These are phyloP conservation scores for Labrus mixtus DNA, from an alignment of 2,113 vertebrate genomes.

Conservation along the genomic window DNA sequence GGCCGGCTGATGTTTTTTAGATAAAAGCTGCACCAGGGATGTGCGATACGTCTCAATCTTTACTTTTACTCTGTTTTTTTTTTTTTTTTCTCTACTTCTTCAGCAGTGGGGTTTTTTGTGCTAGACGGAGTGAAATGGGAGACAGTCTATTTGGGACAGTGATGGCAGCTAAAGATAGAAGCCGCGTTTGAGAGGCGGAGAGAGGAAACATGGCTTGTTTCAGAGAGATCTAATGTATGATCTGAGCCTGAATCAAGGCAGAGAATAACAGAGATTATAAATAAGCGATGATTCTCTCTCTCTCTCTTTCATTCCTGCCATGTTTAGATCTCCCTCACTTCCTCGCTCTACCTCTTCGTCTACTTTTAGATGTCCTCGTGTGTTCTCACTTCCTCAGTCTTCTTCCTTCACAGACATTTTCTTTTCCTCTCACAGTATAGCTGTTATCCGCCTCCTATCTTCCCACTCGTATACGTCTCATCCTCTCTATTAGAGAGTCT, in stretches of 20 bases:
- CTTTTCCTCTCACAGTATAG: not conserved
- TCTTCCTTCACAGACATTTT: not conserved
- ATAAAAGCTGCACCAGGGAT: constrained; percentile 63
- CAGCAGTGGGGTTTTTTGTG: constrained; percentile 7
- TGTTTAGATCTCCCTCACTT: constrained; percentile 37
- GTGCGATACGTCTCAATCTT: constrained; percentile 20
- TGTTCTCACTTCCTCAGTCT: constrained; percentile 27
- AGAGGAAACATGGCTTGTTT: constrained; percentile 61
- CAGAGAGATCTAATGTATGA: constrained; percentile 67
- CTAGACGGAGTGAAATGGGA: constrained; percentile 15
- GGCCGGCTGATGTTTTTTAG: constrained; percentile 57
- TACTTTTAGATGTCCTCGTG: constrained; percentile 31
- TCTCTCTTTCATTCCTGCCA: constrained; percentile 31
- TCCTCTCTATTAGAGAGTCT: not conserved
- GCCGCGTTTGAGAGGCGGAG: constrained; percentile 41
- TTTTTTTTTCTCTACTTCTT: not conserved
- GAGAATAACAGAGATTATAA: constrained; percentile 72
- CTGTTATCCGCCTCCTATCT: not conserved
- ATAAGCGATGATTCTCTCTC: constrained; percentile 67
- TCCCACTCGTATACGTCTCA: constrained; percentile 9
- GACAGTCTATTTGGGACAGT: constrained; percentile 50
- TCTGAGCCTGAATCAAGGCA: constrained; percentile 67
- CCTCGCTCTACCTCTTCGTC: constrained; percentile 32
- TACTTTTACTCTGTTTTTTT: not conserved
- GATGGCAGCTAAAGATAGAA: constrained; percentile 77